Percentiles rank a stretch among this genome's conserved stretches.
phyloP scores from a whole-genome alignment of 2,797 vertebrate genomes.

The Clarias platycephalus region DNA sequence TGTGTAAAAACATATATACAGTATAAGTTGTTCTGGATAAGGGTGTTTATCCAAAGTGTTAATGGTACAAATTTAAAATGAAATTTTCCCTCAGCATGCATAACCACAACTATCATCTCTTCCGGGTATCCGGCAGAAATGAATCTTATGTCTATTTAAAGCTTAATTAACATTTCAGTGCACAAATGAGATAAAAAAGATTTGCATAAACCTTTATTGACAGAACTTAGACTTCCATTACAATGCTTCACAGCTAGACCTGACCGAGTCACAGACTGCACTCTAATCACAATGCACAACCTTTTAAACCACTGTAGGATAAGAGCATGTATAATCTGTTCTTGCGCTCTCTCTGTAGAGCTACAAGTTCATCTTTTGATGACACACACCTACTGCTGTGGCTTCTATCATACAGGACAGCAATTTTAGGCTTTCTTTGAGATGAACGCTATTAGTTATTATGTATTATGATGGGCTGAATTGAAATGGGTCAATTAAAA shows the following conservation, averaged over 20 bases:
- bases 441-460: too few relatives aligned
- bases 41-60: too few relatives aligned
- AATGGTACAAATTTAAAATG: too few relatives aligned
- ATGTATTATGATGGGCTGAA: too few relatives aligned
- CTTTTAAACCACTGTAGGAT: constrained; percentile 9
- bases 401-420: not conserved
- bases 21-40: too few relatives aligned
- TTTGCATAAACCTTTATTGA: not conserved
- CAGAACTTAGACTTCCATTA: not conserved
- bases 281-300: not conserved
- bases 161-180: not conserved
- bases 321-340: not conserved
- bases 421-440: too few relatives aligned
- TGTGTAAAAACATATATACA: too few relatives aligned
- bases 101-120: not conserved
- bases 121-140: not conserved
- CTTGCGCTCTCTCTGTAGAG: not conserved
- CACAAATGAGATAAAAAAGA: not conserved
- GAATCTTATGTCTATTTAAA: not conserved
- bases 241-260: not conserved
- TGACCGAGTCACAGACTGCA: not conserved
- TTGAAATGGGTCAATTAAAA: too few relatives aligned
- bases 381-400: not conserved
- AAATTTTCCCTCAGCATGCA: not conserved
- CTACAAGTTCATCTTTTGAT: not conserved